These are phyloP conservation scores for Clarias magur DNA, from an alignment of 2,113 vertebrate species.

Conservation along the genomic window DNA sequence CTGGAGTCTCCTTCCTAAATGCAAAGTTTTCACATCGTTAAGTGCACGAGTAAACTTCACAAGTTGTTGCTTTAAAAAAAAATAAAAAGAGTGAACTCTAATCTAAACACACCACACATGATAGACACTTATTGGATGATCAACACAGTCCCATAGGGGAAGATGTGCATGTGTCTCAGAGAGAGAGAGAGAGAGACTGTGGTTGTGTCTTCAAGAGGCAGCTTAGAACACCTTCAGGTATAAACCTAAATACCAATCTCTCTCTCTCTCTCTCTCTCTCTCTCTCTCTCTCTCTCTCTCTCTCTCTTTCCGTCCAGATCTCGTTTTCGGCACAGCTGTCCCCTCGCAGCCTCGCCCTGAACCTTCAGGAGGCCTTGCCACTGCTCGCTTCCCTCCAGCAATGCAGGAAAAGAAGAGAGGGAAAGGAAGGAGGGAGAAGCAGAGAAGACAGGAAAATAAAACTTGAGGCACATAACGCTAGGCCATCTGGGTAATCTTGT, in stretches of 20 bases:
- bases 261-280: constrained; percentile 29
- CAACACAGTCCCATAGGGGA: constrained; percentile 5
- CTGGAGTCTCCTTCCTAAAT: not conserved
- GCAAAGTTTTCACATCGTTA: not conserved
- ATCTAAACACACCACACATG: constrained; percentile 4
- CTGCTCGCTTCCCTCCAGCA: constrained; percentile 65
- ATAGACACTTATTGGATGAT: constrained; percentile 19
- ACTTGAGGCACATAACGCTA: constrained; percentile 77
- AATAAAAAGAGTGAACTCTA: not conserved
- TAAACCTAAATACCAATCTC: constrained; percentile 35
- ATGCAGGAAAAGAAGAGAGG: constrained; percentile 69
- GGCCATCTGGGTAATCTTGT: constrained; percentile 82
- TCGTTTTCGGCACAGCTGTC: constrained; percentile 74
- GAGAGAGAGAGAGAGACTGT: constrained; percentile 23
- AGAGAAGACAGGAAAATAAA: constrained; percentile 72
- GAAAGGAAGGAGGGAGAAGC: constrained; percentile 46
- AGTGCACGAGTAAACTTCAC: too few species aligned
- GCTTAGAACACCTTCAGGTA: constrained; percentile 55
- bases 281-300: constrained; percentile 49
- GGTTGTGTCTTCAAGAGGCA: constrained; percentile 45
- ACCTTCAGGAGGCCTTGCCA: constrained; percentile 72
- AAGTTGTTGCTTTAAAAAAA: not conserved
- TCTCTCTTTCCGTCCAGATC: constrained; percentile 59
- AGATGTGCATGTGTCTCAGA: constrained; percentile 39
- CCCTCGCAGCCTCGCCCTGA: constrained; percentile 67